Conservation (phyloP, 2,113 vertebrate genomes). For the Varanus salvator region DNA sequence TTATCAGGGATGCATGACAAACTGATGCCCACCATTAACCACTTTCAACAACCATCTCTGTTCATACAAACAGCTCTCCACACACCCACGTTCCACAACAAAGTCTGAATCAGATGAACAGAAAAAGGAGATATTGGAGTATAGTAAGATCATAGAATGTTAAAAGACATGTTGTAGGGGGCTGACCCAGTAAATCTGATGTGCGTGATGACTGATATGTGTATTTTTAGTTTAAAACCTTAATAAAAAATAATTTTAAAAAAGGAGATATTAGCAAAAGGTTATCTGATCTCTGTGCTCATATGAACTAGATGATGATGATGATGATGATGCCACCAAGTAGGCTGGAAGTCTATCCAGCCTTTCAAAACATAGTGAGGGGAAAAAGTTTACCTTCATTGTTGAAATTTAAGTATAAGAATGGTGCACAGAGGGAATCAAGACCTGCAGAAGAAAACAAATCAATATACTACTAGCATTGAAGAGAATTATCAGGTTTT, state of each 20-base stretch:
- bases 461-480: conserved; percentile 1
- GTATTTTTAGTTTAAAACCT: no score
- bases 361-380: not conserved
- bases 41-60: not conserved
- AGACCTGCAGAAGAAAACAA: conserved; percentile 81
- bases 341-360: not conserved
- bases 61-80: not conserved
- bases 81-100: not conserved
- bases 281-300: not conserved
- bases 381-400: conserved; percentile 87
- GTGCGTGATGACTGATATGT: no score
- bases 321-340: not conserved
- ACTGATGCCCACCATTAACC: not conserved
- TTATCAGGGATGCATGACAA: not conserved
- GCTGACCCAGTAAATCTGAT: no score
- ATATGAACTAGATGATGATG: not conserved
- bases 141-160: no score
- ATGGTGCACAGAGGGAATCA: conserved; percentile 97
- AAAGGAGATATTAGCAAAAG: not conserved
- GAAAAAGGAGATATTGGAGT: not conserved
- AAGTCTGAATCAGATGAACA: not conserved
- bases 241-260: no score
- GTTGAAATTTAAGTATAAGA: conserved; percentile 98
- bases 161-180: no score
- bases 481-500: not conserved